Conservation (phyloP, 2,888 invertebrate species). For the Trilocha varians region DNA sequence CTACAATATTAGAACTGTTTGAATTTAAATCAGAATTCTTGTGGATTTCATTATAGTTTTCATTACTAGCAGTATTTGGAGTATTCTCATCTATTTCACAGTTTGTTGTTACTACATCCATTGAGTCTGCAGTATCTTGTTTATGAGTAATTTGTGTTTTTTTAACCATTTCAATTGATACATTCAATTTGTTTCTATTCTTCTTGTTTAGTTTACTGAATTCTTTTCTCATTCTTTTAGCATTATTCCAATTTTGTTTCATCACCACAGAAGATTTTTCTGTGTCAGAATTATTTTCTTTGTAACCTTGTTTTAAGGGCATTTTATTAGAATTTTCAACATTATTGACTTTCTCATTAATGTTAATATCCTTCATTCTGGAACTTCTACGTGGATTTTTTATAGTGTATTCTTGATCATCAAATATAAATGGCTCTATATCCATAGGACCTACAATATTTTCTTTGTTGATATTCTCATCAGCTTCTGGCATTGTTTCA, state of each 20-base stretch:
- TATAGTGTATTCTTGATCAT: constrained; percentile 38
- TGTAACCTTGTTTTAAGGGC: constrained; percentile 9
- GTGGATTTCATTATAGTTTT: constrained; percentile 4
- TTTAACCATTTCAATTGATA: constrained; percentile 61
- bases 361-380: constrained; percentile 38
- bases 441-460: constrained; percentile 38
- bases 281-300: constrained; percentile 28
- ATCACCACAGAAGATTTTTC: constrained; percentile 33
- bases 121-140: constrained; percentile 15
- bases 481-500: constrained; percentile 42
- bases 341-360: constrained; percentile 19
- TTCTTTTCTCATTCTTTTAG: constrained; percentile 61
- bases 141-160: constrained; percentile 32
- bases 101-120: constrained; percentile 12
- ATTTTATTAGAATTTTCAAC: constrained; percentile 1
- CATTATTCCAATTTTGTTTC: constrained; percentile 55
- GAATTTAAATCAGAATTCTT: neutral
- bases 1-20: neutral
- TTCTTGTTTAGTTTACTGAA: constrained; percentile 54
- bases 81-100: constrained; percentile 45
- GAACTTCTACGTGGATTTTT: constrained; percentile 51
- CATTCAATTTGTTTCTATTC: constrained; percentile 56
- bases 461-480: constrained; percentile 31
- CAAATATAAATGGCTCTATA: constrained; percentile 36
- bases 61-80: constrained; percentile 16